Evolutionary conservation across 2,888 invertebrate genomes (phyloP), one percentile per base, ranked within the genome.

Genomic region (Coenonympha glycerion): DNA sequence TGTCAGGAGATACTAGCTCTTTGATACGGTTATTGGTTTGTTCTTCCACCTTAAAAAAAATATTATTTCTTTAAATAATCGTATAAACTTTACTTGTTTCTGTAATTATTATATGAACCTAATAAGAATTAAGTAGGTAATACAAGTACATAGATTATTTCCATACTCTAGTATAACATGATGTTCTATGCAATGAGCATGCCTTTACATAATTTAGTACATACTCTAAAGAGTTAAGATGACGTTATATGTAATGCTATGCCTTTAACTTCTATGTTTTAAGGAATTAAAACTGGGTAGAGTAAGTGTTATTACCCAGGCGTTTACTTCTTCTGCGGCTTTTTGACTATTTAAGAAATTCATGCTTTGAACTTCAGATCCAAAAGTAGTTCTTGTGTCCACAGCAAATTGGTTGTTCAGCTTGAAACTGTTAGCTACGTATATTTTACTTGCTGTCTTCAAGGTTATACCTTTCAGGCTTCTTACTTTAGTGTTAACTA

Each of bases 401-500:
- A 73, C 73, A 45, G 87, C 80, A 63, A 91, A 95, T 1, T 83
- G 66, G 0, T 83, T 63, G 34, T 90, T 88, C 3, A 94, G 54
- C 28, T 71, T 56, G 8, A 83, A 79, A 1, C 76, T 70, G 1
- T 81, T 39, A 47, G 89, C 88, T 0, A 92, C 69, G 66, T 90
- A 95, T 0, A 95, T 69, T 61, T 91, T 91, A 66, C 91, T 95
- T 0, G 93, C 94, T 47, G 91, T 79, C 40, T 84, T 88, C 0
- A 93, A 68, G 2, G 88, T 87, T 4, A 91, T 89, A 28, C 89
- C 87, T 52, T 81, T 67, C 2, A 84, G 56, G 0, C 68, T 56
- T 19, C 66, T 60, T 11, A 81, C 51, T 53, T 63, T 62, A 2
- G 56, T 47, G 53, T 67, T 72, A 2, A 71, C 50, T 1, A 59